These are phyloP conservation scores for Sigmodon hispidus DNA, from an alignment of 2,113 vertebrate genomes.

Conservation along the genomic window DNA sequence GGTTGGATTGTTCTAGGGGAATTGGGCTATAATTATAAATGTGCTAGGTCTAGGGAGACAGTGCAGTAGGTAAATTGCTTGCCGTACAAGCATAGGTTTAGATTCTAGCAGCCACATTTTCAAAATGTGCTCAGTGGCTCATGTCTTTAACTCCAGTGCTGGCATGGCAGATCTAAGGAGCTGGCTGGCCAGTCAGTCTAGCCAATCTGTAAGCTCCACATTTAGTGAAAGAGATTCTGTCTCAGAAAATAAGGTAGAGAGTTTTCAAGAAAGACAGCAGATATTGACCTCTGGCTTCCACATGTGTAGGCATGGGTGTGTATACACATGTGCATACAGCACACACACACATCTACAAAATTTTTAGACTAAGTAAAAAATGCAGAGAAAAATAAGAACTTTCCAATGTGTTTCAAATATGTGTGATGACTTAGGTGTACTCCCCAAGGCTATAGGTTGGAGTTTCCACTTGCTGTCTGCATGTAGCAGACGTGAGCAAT, in stretches of 20 bases:
- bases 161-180: too few relatives aligned
- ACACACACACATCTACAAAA: not conserved
- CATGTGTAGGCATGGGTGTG: not conserved
- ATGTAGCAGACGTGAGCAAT: not conserved
- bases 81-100: not conserved
- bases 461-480: not conserved
- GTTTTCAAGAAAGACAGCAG: not conserved
- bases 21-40: not conserved
- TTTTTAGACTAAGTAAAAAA: not conserved
- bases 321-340: not conserved
- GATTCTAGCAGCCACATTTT: too few relatives aligned
- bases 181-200: not conserved
- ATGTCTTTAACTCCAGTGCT: not conserved
- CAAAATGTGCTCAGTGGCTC: not conserved
- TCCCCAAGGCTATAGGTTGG: not conserved
- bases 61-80: not conserved
- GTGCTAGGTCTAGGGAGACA: not conserved
- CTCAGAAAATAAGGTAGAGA: not conserved
- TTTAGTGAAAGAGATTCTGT: not conserved
- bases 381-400: not conserved
- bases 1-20: constrained; percentile 16
- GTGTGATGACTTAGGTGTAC: not conserved
- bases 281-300: not conserved
- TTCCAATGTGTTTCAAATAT: not conserved
- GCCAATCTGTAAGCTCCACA: too few relatives aligned